Evolutionary conservation across 2,797 vertebrate species (phyloP).

Genomic region (Poeciliopsis paucimaculata): DNA sequence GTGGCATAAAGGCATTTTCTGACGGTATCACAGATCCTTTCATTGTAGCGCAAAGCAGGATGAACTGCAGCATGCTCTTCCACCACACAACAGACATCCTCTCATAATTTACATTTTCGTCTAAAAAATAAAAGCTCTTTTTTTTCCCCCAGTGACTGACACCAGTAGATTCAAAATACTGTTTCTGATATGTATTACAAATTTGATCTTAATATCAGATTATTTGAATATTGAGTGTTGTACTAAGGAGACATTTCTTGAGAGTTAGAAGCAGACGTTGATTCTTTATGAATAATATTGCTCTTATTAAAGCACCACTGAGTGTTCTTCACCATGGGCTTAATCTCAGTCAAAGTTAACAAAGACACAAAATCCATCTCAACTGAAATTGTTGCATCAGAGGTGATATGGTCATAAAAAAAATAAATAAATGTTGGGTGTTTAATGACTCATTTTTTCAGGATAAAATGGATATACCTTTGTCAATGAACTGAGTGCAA

Average conservation of each 20-base stretch:
- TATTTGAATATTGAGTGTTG: neutral
- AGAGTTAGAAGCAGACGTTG: neutral
- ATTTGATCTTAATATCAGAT: neutral
- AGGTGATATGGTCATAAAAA: neutral
- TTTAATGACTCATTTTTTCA: neutral
- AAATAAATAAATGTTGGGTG: neutral
- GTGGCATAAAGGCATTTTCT: neutral
- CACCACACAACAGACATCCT: neutral
- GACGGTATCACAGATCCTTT: constrained; percentile 5
- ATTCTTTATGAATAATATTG: neutral
- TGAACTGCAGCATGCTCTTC: neutral
- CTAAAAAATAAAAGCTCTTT: neutral
- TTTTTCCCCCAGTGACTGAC: neutral
- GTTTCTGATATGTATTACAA: neutral
- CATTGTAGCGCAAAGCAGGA: constrained; percentile 2
- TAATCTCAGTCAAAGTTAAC: neutral
- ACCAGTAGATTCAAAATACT: neutral
- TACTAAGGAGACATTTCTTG: neutral
- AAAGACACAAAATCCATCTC: neutral
- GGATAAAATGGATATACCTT: neutral
- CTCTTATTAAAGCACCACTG: neutral
- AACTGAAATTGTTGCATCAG: neutral
- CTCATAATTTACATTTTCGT: neutral
- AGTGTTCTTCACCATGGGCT: neutral
- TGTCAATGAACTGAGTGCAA: neutral